Evolutionary conservation across 2,113 vertebrate species (phyloP), one percentile per base, ranked within the genome.

Genomic region (Helogale parvula): DNA sequence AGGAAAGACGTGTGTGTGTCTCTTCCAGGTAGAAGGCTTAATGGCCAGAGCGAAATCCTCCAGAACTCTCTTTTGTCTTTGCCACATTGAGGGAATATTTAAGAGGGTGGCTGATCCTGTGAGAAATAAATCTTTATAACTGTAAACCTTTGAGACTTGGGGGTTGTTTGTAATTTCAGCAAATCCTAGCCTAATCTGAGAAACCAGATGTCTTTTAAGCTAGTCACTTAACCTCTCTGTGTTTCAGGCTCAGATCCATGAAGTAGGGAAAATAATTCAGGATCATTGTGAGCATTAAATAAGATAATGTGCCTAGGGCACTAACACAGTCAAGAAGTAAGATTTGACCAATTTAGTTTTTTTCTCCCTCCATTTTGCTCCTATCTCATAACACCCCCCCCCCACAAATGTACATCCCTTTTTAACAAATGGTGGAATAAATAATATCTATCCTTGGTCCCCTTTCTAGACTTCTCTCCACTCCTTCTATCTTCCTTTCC

Each of bases 201-300:
- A 69, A 79, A 88, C 45, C 57, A 68, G 27, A 45, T 72, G 2
- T 77, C 52, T 86, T 80, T 88, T 25, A 85, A 9, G 38, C 31
- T 71, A 88, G 29, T 35, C 41, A 81, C 21, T 85, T 92, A 82
- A 83, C 25, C 47, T 92, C 21, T 79, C 45, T 91, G 38, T 38
- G 10, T 68, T 88, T 92, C 63, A 54, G 41, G 63, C 11, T 84
- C 38, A 88, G 74, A n/a, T 68, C 41, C 12, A 72, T 68, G 5
- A 92, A 89, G 72, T 38, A 72, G 38, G 31, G n/a, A 52, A 85
- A 95, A 89, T 77, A 84, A 93, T 74, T 23, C 81, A 86, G 60
- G 60, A 82, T 79, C 38, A 77, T 10, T 54, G 11, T 41, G 3
- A 88, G 41, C 38, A 52, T 91, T 94, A 86, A 94, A 38, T 83